Percentiles rank a stretch among this genome's conserved stretches.
phyloP scores from a whole-genome alignment of 2,113 vertebrate genomes.

The Lampris megalopsis region DNA sequence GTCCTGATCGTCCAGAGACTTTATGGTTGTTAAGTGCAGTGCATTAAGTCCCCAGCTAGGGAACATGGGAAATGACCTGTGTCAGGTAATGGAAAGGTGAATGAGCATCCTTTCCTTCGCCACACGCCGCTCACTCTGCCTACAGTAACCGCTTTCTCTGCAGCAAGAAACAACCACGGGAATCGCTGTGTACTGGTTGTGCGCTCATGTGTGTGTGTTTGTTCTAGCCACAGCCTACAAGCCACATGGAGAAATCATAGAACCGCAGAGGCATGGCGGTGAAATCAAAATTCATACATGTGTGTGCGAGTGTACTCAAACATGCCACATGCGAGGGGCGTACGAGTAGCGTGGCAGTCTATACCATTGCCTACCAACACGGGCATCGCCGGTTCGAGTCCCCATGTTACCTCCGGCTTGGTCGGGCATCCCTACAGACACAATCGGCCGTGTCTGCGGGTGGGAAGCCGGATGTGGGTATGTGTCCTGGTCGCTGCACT shows the following conservation, averaged over 20 bases:
- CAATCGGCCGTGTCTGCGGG: too few relatives aligned
- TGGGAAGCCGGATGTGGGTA: too few relatives aligned
- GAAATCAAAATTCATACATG: neutral
- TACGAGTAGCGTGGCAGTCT: too few relatives aligned
- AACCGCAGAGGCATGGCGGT: neutral
- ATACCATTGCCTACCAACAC: too few relatives aligned
- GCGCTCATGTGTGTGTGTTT: neutral
- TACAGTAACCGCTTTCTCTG: neutral
- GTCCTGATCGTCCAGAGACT: too few relatives aligned
- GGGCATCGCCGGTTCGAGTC: too few relatives aligned
- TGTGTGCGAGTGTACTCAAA: neutral
- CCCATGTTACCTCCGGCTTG: too few relatives aligned
- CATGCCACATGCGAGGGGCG: neutral
- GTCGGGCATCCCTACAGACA: too few relatives aligned
- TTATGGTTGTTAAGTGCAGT: neutral
- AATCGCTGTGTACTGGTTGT: constrained; percentile 41
- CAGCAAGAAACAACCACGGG: constrained; percentile 14
- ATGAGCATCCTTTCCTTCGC: neutral
- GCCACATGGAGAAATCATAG: neutral
- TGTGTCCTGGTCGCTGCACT: too few relatives aligned
- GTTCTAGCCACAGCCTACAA: too few relatives aligned
- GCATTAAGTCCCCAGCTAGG: neutral
- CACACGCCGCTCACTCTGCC: constrained; percentile 9
- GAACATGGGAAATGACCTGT: neutral
- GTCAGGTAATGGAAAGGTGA: neutral